Conservation (phyloP, 2,113 vertebrate species). For the Ia io region DNA sequence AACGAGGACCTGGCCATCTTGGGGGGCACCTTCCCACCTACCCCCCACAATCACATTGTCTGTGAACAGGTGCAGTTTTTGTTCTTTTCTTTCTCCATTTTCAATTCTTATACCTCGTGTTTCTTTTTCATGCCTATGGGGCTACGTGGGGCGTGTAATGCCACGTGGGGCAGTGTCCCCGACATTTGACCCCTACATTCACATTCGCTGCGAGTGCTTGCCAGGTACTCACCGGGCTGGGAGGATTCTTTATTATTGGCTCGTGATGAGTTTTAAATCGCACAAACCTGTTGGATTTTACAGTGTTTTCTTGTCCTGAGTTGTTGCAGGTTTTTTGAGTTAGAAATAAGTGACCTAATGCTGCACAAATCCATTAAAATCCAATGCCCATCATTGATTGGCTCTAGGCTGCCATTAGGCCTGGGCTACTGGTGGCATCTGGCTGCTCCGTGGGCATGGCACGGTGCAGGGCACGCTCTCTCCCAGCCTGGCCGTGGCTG, state of each 20-base stretch:
- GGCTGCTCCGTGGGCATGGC: background rate
- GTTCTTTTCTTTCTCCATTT: background rate
- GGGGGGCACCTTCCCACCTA: background rate
- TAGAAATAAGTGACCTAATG: background rate
- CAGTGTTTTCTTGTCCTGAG: background rate
- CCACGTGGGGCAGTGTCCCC: accelerated
- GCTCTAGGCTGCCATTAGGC: background rate
- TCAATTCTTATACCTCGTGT: background rate
- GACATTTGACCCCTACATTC: background rate
- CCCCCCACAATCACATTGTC: background rate
- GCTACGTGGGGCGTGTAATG: background rate
- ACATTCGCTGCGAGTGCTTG: background rate
- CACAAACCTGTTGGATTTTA: background rate
- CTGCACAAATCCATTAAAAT: background rate
- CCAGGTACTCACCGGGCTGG: background rate
- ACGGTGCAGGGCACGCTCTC: background rate
- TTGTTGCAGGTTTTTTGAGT: background rate
- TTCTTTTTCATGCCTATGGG: background rate
- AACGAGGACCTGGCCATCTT: background rate
- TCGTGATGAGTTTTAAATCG: background rate
- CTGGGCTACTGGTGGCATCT: background rate
- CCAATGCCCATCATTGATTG: background rate
- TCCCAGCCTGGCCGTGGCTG: background rate
- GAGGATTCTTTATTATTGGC: background rate
- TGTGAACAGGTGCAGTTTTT: background rate